Percentiles rank a stretch among this genome's conserved stretches.
These are phyloP conservation scores for Drosophila prolongata DNA, from an alignment of 2,888 invertebrate genomes.

Conservation along the genomic window DNA sequence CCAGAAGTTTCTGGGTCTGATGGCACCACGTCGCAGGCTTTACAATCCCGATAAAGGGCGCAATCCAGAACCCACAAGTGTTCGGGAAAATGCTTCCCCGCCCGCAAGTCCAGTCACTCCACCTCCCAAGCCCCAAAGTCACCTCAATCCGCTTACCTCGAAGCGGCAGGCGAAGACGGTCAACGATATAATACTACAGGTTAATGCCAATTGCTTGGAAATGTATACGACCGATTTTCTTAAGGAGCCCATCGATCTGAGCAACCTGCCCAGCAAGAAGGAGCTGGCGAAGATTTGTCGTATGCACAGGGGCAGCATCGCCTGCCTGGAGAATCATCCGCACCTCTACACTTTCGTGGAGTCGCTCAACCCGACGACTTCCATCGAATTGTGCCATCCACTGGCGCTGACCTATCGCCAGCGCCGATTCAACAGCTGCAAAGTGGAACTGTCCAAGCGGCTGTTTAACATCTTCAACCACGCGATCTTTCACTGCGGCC, in stretches of 20 bases:
- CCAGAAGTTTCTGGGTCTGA: slow-evolving; percentile 57
- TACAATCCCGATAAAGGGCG: slow-evolving; percentile 56
- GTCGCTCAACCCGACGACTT: slow-evolving; percentile 45
- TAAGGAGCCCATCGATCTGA: slow-evolving; percentile 60
- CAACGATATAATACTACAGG: slow-evolving; percentile 44
- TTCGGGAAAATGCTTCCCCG: not conserved
- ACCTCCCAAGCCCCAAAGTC: slow-evolving; percentile 1
- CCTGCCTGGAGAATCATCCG: slow-evolving; percentile 27
- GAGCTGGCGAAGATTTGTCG: slow-evolving; percentile 43
- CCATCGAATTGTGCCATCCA: slow-evolving; percentile 63
- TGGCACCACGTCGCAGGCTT: slow-evolving; percentile 53
- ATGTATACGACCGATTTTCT: slow-evolving; percentile 45
- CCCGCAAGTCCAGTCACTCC: not conserved
- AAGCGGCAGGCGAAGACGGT: slow-evolving; percentile 28
- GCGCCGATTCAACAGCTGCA: slow-evolving; percentile 34
- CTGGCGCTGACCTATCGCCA: slow-evolving; percentile 47
- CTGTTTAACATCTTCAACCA: slow-evolving; percentile 63
- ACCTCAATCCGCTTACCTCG: not conserved
- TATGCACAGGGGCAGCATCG: slow-evolving; percentile 39
- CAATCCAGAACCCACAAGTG: slow-evolving; percentile 6
- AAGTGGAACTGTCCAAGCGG: slow-evolving; percentile 38
- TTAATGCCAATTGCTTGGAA: slow-evolving; percentile 50
- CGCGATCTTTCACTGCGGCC: slow-evolving; percentile 59
- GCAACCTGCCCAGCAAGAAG: slow-evolving; percentile 41
- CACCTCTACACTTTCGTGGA: slow-evolving; percentile 55